Percentiles rank a stretch among this genome's conserved stretches.
These are phyloP conservation scores for Cyclophora albipunctata DNA, from an alignment of 2,888 invertebrate species.

Conservation along the genomic window DNA sequence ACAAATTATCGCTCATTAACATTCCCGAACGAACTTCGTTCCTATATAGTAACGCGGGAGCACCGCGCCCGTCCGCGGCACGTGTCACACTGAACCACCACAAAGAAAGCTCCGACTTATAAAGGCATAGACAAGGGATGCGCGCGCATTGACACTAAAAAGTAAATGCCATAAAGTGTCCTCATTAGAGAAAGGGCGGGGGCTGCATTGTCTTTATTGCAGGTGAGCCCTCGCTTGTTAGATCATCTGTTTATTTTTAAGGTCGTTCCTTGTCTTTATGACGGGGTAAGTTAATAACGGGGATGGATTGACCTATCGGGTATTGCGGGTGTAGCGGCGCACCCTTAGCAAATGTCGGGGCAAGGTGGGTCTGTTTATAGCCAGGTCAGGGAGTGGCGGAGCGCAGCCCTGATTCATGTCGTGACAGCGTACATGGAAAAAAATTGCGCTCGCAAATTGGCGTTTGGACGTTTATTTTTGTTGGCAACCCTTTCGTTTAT, in stretches of 20 bases:
- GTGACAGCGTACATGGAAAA: constrained; percentile 38
- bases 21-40: constrained; percentile 25
- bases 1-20: constrained; percentile 54
- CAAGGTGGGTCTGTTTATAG: constrained; percentile 50
- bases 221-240: constrained; percentile 54
- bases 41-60: constrained; percentile 13
- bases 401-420: constrained; percentile 60
- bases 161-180: constrained; percentile 66
- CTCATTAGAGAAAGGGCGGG: constrained; percentile 69
- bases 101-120: constrained; percentile 49
- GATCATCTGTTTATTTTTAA: constrained; percentile 71
- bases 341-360: constrained; percentile 60
- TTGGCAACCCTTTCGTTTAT: constrained; percentile 23
- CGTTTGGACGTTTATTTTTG: constrained; percentile 32
- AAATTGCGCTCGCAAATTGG: constrained; percentile 48
- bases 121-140: constrained; percentile 48
- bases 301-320: constrained; percentile 44
- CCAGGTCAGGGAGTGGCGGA: constrained; percentile 50
- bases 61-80: constrained; percentile 34
- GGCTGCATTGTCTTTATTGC: constrained; percentile 57
- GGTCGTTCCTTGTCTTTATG: constrained; percentile 62
- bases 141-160: constrained; percentile 69
- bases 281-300: constrained; percentile 50
- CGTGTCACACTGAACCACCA: constrained; percentile 47
- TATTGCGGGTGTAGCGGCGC: constrained; percentile 43